Evolutionary conservation across 2,797 vertebrate genomes (phyloP), one percentile per base, ranked within the genome.

Genomic region (Micrastur ruficollis): DNA sequence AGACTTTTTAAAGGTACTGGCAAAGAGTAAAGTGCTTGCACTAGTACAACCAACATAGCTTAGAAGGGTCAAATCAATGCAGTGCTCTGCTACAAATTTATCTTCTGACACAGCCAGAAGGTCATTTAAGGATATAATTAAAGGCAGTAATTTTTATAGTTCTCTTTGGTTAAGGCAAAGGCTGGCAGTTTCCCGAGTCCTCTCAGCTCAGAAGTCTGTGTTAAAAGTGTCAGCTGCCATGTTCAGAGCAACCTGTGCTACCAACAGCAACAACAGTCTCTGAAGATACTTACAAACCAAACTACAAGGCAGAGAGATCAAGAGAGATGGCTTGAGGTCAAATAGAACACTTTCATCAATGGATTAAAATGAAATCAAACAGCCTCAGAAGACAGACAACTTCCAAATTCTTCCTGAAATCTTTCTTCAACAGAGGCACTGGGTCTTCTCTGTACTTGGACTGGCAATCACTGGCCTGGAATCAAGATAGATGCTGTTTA

Each of bases 371-470:
- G 19, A 62, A 62, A 81, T 74, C 38, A 80, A 86, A 78, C 8
- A 62, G 76, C 81, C 49, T 68, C 59, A 59, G 47, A 88, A 84
- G 71, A 50, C 75, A 8, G 19, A 74, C 0, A 4, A 4, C 53
- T 82, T 47, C 34, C n/a, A 61, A 68, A 27, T 31, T 81, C 32
- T 81, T 68, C 53, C 49, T 12, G 9, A 88, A 81, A 11, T 38
- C 18, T 75, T 40, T 79, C 74, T 59, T 99, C 97, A 99, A 47
- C 99, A 99, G 2, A 95, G 87, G 82, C 99, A 99, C 87, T 91
- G 90, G 71, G 94, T 98, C 80, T 98, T 99, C 40, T 95, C 38
- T 31, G 42, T 67, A 3, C 29, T 87, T 6, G 95, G 88, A 44
- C 59, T 92, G 4, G 90, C 63, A 65, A 95, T 70, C 11, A 99